phyloP scores from a whole-genome alignment of 2,888 invertebrate species.

The Tenthredo notha region DNA sequence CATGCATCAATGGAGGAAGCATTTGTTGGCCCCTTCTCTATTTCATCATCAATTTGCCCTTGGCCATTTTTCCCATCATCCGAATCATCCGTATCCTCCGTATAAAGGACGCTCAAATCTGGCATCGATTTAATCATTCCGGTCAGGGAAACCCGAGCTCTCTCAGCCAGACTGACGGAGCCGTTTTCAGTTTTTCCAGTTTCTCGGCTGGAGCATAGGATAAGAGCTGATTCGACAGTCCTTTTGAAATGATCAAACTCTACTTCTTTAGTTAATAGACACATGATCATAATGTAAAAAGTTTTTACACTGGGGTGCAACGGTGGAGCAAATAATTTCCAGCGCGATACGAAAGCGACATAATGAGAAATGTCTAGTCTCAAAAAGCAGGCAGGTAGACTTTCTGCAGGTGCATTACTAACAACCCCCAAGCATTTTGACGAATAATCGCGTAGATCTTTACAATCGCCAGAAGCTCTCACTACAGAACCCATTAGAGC shows the following conservation, averaged over 20 bases:
- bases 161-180: conserved; percentile 11
- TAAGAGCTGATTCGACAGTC: neutral
- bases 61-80: neutral
- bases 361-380: conserved; percentile 32
- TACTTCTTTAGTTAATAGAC: neutral
- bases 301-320: neutral
- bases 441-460: neutral
- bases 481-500: conserved; percentile 57
- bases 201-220: conserved; percentile 10
- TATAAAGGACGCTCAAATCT: neutral
- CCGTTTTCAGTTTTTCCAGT: neutral
- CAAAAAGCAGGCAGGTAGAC: conserved; percentile 3
- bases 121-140: neutral
- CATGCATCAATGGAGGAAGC: neutral
- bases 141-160: neutral
- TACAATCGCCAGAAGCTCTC: conserved; percentile 51
- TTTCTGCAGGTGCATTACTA: neutral
- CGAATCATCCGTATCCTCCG: neutral
- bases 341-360: conserved; percentile 18
- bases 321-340: neutral
- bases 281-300: conserved; percentile 24
- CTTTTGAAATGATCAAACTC: neutral
- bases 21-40: neutral
- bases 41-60: conserved; percentile 14
- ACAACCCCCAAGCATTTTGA: neutral